Percentiles rank a stretch among this genome's conserved stretches.
These are phyloP conservation scores for Sphecodes monilicornis DNA, from an alignment of 2,888 invertebrate genomes.

Conservation along the genomic window DNA sequence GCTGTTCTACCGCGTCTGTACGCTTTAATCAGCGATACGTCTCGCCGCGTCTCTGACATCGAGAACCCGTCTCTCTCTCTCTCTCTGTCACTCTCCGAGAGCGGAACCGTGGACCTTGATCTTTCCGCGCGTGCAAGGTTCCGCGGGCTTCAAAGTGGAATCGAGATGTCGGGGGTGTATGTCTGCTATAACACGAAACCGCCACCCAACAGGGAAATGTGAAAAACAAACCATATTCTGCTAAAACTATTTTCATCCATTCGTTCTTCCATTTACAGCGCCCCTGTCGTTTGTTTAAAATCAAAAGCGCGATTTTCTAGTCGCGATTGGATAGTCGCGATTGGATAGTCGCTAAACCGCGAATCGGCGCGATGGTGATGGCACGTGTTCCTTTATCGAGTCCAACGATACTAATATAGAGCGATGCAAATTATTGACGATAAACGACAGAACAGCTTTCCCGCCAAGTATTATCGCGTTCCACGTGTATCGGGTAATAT, in stretches of 20 bases:
- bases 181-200: neutral
- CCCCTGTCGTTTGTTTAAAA: neutral
- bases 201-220: neutral
- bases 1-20: conserved; percentile 40
- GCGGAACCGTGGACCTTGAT: conserved; percentile 7
- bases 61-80: neutral
- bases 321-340: no score
- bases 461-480: conserved; percentile 2
- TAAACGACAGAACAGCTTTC: conserved; percentile 1
- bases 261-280: neutral
- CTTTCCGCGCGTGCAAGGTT: conserved; percentile 1
- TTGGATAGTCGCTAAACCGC: neutral
- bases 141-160: neutral
- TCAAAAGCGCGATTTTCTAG: neutral
- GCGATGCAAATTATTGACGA: conserved; percentile 23
- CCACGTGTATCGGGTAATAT: neutral
- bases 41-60: neutral
- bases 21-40: conserved; percentile 59
- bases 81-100: neutral
- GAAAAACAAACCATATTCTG: neutral
- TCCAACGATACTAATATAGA: conserved; percentile 13
- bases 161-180: neutral
- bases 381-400: conserved; percentile 11
- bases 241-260: neutral
- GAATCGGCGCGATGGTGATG: neutral